A percentile compares a stretch with the other conserved stretches of the same genome.
Conservation (phyloP, 1,140 invertebrate genomes). For the Planococcus citri region DNA sequence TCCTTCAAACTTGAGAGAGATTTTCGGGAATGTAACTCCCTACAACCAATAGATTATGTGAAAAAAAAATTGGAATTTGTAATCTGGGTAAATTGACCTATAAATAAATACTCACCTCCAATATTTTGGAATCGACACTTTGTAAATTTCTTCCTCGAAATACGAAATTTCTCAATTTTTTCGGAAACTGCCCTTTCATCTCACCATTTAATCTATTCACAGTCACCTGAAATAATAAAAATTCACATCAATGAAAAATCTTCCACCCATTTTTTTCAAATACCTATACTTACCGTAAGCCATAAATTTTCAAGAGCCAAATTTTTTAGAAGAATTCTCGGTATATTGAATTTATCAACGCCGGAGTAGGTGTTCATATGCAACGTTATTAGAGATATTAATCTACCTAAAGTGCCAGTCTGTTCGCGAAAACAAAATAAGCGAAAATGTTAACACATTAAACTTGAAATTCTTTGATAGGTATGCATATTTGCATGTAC, state of each 20-base stretch:
- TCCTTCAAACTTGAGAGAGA: conserved; percentile 52
- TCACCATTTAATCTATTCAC: conserved; percentile 51
- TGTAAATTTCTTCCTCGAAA: conserved; percentile 53
- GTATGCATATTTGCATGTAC: too few relatives aligned
- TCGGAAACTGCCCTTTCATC: conserved; percentile 55
- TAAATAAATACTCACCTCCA: conserved; percentile 43
- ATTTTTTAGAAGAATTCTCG: conserved; percentile 52
- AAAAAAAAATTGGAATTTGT: too few relatives aligned
- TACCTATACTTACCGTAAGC: conserved; percentile 36
- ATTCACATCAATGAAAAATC: not conserved
- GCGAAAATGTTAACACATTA: conserved; percentile 11
- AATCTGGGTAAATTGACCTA: too few relatives aligned
- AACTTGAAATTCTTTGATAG: conserved; percentile 23
- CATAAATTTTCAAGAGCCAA: conserved; percentile 53
- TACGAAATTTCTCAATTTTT: conserved; percentile 60
- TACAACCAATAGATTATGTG: conserved; percentile 34
- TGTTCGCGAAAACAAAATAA: too few relatives aligned
- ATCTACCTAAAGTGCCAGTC: conserved; percentile 58
- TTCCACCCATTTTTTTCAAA: not conserved
- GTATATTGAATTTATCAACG: conserved; percentile 60
- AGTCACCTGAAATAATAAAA: conserved; percentile 4
- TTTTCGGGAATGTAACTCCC: conserved; percentile 49
- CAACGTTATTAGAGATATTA: conserved; percentile 52
- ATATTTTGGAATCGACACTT: conserved; percentile 45
- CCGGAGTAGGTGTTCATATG: conserved; percentile 54